Percentiles rank a stretch among this genome's conserved stretches.
These are phyloP conservation scores for Vulpes lagopus DNA, from an alignment of 2,113 vertebrate species.

Conservation along the genomic window DNA sequence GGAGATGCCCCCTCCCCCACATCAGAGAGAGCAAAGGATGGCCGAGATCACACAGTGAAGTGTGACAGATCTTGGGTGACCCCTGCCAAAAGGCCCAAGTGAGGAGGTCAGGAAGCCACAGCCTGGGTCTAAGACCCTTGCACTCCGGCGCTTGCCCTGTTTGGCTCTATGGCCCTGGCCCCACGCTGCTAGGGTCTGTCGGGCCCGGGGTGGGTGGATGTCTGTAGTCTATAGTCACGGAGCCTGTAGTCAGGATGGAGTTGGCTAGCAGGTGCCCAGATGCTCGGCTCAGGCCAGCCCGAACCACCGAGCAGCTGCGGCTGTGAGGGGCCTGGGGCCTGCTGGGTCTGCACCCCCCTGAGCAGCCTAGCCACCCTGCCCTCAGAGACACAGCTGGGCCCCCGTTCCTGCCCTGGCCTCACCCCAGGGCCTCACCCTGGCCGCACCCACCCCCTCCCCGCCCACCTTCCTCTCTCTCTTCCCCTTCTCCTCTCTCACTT, in stretches of 20 bases:
- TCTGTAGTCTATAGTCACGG: no score
- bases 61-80: background rate
- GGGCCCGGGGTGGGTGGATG: background rate
- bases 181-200: background rate
- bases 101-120: background rate
- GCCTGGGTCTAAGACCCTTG: background rate
- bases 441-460: background rate
- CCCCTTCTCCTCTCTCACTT: background rate
- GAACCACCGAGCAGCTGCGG: background rate
- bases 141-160: background rate
- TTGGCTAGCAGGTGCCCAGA: no score
- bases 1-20: background rate
- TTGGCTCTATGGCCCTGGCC: background rate
- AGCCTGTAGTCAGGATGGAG: background rate
- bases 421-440: background rate
- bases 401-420: background rate
- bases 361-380: background rate
- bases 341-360: background rate
- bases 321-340: fast-evolving
- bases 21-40: background rate
- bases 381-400: background rate
- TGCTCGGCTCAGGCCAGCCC: background rate
- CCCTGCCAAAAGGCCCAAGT: background rate
- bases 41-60: background rate
- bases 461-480: background rate